Evolutionary conservation across 1,140 invertebrate species (phyloP).

Genomic region (Diploscapter pachys): DNA sequence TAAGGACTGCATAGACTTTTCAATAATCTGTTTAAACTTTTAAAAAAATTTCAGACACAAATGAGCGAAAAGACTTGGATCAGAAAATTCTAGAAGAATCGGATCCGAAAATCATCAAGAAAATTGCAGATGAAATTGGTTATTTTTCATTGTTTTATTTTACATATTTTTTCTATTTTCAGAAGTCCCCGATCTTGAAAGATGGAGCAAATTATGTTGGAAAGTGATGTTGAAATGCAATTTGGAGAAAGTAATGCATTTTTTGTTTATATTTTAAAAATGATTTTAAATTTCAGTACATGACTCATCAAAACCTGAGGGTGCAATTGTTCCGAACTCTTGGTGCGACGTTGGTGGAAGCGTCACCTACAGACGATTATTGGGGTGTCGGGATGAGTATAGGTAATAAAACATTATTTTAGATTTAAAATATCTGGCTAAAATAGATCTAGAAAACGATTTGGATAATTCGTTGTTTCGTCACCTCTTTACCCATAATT

Average conservation of each 20-base stretch:
- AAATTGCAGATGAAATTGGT: too few species aligned
- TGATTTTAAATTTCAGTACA: not conserved
- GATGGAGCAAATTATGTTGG: not conserved
- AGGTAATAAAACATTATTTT: not conserved
- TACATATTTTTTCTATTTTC: not conserved
- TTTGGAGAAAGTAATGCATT: not conserved
- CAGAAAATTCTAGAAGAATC: too few species aligned
- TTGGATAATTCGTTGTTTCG: too few species aligned
- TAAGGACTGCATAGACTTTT: too few species aligned
- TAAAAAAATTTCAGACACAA: too few species aligned
- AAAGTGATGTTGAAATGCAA: slow-evolving; percentile 5
- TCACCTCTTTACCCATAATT: too few species aligned
- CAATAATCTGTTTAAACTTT: too few species aligned
- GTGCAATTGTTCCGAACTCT: slow-evolving; percentile 7
- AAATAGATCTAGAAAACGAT: not conserved
- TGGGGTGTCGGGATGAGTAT: slow-evolving; percentile 12
- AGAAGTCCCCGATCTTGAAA: not conserved
- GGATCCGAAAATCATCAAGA: too few species aligned
- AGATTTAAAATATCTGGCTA: not conserved
- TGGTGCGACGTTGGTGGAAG: slow-evolving; percentile 4
- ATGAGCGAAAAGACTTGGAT: too few species aligned
- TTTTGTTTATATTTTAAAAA: not conserved
- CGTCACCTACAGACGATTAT: slow-evolving; percentile 1
- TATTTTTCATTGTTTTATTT: not conserved
- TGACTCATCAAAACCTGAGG: not conserved